These are phyloP conservation scores for Mesorhabditis spiculigera DNA, from an alignment of 2,888 invertebrate genomes.

Conservation along the genomic window DNA sequence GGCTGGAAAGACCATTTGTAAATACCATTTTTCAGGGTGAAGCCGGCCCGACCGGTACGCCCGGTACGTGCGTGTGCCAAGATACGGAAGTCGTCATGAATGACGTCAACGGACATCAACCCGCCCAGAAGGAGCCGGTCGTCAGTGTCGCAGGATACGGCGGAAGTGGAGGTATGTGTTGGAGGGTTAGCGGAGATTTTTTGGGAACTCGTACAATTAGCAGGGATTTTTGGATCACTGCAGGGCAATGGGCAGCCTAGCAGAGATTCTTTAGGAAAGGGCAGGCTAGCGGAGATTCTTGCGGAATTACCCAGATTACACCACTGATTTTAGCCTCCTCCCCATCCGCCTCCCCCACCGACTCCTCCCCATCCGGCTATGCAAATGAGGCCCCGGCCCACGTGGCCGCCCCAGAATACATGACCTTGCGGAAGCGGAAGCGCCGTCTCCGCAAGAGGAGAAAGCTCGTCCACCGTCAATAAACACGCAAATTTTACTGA, in stretches of 20 bases:
- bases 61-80: slow-evolving; percentile 58
- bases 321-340: not conserved
- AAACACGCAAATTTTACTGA: no score
- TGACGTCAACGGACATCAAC: slow-evolving; percentile 38
- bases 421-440: not conserved
- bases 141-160: not conserved
- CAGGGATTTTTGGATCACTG: no score
- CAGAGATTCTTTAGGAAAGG: no score
- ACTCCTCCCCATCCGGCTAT: not conserved
- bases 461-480: not conserved
- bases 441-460: not conserved
- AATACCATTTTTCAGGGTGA: not conserved
- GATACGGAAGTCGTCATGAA: slow-evolving; percentile 58
- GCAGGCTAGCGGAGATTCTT: no score
- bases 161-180: not conserved
- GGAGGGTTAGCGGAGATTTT: no score
- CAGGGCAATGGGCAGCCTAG: no score
- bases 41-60: slow-evolving; percentile 39
- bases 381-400: not conserved
- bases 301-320: no score
- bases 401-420: not conserved
- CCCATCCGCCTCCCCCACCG: not conserved
- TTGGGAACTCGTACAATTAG: no score
- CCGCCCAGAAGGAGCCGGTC: slow-evolving; percentile 28
- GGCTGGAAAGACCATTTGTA: slow-evolving; percentile 47